phyloP scores from a whole-genome alignment of 2,797 vertebrate species.

The Falco naumanni region DNA sequence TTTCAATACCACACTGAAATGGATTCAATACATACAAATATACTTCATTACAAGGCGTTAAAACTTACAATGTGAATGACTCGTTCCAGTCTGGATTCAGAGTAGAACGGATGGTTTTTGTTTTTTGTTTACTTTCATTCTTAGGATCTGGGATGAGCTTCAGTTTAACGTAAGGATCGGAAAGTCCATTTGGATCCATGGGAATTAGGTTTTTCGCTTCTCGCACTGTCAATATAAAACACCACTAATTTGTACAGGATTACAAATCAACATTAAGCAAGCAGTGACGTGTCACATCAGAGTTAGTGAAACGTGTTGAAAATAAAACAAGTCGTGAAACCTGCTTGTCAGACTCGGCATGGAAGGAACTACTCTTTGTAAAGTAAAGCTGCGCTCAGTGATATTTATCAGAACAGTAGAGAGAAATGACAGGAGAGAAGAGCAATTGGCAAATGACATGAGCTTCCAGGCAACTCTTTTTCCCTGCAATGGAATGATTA shows the following conservation, averaged over 20 bases:
- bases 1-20: neutral
- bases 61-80: slow-evolving; percentile 92
- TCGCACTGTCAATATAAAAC: slow-evolving; percentile 81
- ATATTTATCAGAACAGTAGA: neutral
- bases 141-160: slow-evolving; percentile 98
- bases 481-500: neutral
- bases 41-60: neutral
- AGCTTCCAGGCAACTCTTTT: slow-evolving; percentile 12
- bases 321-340: neutral
- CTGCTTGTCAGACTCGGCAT: neutral
- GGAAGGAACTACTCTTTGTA: neutral
- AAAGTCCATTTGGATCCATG: slow-evolving; percentile 97
- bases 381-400: neutral
- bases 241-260: neutral
- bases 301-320: neutral
- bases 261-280: neutral
- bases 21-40: neutral
- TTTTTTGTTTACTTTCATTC: slow-evolving; percentile 98
- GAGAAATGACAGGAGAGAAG: neutral
- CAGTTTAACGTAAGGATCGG: slow-evolving; percentile 97
- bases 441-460: neutral
- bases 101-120: slow-evolving; percentile 94
- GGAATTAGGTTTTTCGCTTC: slow-evolving; percentile 97
- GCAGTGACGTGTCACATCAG: neutral
- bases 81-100: slow-evolving; percentile 97